These are phyloP conservation scores for Poeciliopsis paucimaculata DNA, from an alignment of 2,797 vertebrate species.

Conservation along the genomic window DNA sequence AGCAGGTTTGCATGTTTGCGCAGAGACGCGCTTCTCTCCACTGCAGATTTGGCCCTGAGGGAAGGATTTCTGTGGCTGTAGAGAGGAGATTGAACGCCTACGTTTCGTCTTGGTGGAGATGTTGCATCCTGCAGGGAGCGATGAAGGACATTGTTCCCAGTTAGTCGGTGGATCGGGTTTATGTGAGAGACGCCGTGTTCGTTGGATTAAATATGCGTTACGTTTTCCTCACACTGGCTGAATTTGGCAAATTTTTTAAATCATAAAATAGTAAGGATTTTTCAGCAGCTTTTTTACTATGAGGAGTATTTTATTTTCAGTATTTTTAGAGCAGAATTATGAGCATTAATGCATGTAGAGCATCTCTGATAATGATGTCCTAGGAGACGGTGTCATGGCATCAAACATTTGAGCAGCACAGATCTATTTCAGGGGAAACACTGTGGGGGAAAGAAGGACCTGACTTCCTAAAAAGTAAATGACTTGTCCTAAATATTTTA, in stretches of 20 bases:
- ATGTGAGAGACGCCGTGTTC: not conserved
- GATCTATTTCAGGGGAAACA: not conserved
- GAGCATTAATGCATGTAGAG: not conserved
- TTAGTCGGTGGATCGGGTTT: not conserved
- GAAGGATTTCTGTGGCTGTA: constrained; percentile 22
- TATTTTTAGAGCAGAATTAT: not conserved
- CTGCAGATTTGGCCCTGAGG: constrained; percentile 16
- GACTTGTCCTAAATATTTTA: not conserved
- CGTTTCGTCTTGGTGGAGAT: not conserved
- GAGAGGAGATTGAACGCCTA: constrained; percentile 7
- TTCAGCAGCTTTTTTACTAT: not conserved
- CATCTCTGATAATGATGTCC: constrained; percentile 9
- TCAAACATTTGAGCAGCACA: not conserved
- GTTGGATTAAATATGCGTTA: not conserved
- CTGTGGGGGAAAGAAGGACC: not conserved
- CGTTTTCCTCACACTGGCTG: not conserved
- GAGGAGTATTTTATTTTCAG: not conserved
- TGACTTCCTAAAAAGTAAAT: not conserved
- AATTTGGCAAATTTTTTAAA: not conserved
- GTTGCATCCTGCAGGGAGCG: constrained; percentile 5
- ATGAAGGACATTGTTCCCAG: constrained; percentile 8
- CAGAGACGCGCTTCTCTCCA: not conserved
- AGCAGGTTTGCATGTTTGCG: constrained; percentile 16
- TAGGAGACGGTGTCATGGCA: not conserved
- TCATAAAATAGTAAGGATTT: not conserved